Percentiles rank a stretch among this genome's conserved stretches.
phyloP scores from a whole-genome alignment of 2,888 invertebrate genomes.

The Apantesis nais region DNA sequence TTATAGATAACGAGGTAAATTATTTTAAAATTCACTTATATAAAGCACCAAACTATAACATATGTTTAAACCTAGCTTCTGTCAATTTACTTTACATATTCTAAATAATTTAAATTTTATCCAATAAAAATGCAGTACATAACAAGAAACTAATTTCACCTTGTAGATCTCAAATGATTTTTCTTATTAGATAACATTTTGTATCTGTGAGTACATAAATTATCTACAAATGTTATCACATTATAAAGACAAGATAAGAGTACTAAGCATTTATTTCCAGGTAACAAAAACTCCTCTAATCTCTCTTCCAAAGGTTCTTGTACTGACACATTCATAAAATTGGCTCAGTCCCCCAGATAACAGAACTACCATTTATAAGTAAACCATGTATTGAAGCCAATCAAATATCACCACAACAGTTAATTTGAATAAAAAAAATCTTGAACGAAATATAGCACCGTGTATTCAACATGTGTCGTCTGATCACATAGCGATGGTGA shows the following conservation, averaged over 20 bases:
- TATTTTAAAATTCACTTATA: background rate
- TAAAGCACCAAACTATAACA: background rate
- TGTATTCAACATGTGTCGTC: conserved; percentile 53
- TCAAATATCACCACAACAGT: conserved; percentile 9
- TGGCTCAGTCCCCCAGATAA: background rate
- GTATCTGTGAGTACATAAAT: conserved; percentile 25
- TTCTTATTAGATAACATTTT: conserved; percentile 27
- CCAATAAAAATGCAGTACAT: no score
- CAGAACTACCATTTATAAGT: background rate
- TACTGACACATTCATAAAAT: conserved; percentile 32
- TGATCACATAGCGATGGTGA: conserved; percentile 76
- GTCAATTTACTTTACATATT: background rate
- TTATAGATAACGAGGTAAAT: background rate
- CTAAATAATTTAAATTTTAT: background rate
- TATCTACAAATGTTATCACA: conserved; percentile 36
- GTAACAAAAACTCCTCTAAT: conserved; percentile 37
- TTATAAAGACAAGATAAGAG: conserved; percentile 41
- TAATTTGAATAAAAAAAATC: conserved; percentile 34
- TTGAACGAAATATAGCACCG: conserved; percentile 55
- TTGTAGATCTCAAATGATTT: background rate
- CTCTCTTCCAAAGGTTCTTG: conserved; percentile 28
- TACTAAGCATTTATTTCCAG: conserved; percentile 25
- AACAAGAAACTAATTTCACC: background rate
- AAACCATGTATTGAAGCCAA: background rate
- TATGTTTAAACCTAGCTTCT: background rate